Percentiles rank a stretch among this genome's conserved stretches.
Evolutionary conservation across 1,140 invertebrate species (phyloP).

Genomic region (Campoletis sonorensis): DNA sequence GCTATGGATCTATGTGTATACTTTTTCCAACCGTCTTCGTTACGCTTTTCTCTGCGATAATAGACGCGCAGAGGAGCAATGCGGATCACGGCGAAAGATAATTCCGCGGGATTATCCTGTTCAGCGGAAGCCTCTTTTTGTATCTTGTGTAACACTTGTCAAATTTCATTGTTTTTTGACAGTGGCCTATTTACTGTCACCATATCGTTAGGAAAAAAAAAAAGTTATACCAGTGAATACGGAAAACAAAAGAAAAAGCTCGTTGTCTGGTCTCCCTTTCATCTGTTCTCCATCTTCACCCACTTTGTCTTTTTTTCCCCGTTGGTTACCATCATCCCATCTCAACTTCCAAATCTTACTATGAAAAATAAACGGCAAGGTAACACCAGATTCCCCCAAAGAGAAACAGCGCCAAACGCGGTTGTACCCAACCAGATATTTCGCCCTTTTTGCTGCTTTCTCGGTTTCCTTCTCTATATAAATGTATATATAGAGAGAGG

Average conservation of each 20-base stretch:
- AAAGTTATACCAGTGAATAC: too few species aligned
- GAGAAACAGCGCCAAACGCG: constrained; percentile 6
- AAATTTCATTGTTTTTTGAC: too few species aligned
- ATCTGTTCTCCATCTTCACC: background rate
- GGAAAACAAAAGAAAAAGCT: too few species aligned
- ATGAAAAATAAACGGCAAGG: constrained; percentile 39
- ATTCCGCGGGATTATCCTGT: background rate
- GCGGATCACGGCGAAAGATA: background rate
- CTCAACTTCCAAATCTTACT: background rate
- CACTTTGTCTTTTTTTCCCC: background rate
- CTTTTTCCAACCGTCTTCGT: background rate
- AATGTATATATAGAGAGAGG: too few species aligned
- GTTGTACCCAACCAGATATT: background rate
- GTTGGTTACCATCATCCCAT: background rate
- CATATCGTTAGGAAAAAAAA: too few species aligned
- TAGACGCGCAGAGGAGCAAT: background rate
- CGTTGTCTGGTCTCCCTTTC: background rate
- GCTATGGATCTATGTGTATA: background rate
- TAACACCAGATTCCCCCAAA: background rate
- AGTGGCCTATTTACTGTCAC: too few species aligned
- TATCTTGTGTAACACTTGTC: background rate
- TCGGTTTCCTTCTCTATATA: background rate
- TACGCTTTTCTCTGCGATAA: background rate
- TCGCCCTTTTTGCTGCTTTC: background rate
- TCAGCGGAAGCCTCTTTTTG: background rate